These are phyloP conservation scores for Caretta caretta DNA, from an alignment of 2,113 vertebrate species.

Conservation along the genomic window DNA sequence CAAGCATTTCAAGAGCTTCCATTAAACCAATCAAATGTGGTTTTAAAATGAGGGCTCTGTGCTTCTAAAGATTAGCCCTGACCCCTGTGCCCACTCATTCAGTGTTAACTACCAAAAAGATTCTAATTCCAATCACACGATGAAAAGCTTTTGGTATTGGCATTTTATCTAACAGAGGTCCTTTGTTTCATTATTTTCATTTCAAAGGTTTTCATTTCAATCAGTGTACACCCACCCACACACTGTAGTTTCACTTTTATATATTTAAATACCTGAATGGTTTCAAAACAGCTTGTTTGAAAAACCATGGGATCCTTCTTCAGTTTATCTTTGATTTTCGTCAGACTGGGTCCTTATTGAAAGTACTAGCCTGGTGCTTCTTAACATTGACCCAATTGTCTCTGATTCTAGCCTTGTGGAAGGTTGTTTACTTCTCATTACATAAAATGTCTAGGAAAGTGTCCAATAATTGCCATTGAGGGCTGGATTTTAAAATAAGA, in stretches of 20 bases:
- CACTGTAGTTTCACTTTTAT: neutral
- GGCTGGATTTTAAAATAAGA: neutral
- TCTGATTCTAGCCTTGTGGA: neutral
- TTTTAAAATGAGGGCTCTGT: neutral
- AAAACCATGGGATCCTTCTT: neutral
- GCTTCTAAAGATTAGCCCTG: neutral
- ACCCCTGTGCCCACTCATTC: accelerated
- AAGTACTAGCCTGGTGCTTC: neutral
- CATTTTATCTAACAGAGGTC: neutral
- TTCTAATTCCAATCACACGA: accelerated
- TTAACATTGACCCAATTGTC: neutral
- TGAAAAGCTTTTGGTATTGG: accelerated
- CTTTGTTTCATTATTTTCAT: neutral
- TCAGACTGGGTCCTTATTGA: neutral
- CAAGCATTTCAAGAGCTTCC: neutral
- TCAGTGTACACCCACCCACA: accelerated
- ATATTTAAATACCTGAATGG: neutral
- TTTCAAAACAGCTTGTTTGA: neutral
- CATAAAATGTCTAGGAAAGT: neutral
- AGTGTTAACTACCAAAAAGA: accelerated
- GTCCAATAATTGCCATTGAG: neutral
- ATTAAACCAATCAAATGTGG: neutral
- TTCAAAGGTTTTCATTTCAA: neutral
- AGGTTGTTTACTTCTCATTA: neutral
- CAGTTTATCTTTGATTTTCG: neutral